Percentiles rank a stretch among this genome's conserved stretches.
These are phyloP conservation scores for Plagiodera versicolora DNA, from an alignment of 2,888 invertebrate species.

Conservation along the genomic window DNA sequence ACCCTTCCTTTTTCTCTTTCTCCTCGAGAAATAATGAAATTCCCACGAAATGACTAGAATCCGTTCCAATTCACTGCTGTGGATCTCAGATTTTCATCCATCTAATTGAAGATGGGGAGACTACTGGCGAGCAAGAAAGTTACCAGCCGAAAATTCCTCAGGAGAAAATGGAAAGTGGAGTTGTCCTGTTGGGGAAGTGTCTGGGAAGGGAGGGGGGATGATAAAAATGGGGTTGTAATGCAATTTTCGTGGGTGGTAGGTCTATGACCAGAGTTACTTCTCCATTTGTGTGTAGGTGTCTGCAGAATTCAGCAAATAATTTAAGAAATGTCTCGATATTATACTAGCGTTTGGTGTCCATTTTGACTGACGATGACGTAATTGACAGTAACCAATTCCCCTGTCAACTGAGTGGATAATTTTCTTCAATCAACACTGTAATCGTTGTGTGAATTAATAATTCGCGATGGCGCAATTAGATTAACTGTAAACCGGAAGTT, in stretches of 20 bases:
- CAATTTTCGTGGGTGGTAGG: not conserved
- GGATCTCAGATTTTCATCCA: constrained; percentile 38
- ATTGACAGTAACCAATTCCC: not conserved
- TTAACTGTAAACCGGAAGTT: constrained; percentile 43
- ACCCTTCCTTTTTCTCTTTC: constrained; percentile 38
- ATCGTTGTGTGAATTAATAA: constrained; percentile 35
- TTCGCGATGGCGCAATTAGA: constrained; percentile 45
- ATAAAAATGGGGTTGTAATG: not conserved
- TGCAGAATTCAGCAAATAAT: too few relatives aligned
- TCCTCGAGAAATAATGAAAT: constrained; percentile 42
- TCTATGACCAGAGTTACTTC: not conserved
- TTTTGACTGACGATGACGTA: too few relatives aligned
- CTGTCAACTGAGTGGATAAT: not conserved
- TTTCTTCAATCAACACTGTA: constrained; percentile 2
- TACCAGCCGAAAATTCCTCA: constrained; percentile 6
- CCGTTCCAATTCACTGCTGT: constrained; percentile 38
- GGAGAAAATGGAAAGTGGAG: not conserved
- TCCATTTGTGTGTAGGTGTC: too few relatives aligned
- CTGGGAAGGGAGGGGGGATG: not conserved
- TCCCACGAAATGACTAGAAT: constrained; percentile 39
- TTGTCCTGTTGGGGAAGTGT: not conserved
- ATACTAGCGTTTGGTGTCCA: too few relatives aligned
- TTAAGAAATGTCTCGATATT: too few relatives aligned
- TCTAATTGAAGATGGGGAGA: constrained; percentile 22
- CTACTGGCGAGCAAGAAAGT: constrained; percentile 5